Percentiles rank a stretch among this genome's conserved stretches.
phyloP scores from a whole-genome alignment of 2,888 invertebrate genomes.

The Melanargia galathea region DNA sequence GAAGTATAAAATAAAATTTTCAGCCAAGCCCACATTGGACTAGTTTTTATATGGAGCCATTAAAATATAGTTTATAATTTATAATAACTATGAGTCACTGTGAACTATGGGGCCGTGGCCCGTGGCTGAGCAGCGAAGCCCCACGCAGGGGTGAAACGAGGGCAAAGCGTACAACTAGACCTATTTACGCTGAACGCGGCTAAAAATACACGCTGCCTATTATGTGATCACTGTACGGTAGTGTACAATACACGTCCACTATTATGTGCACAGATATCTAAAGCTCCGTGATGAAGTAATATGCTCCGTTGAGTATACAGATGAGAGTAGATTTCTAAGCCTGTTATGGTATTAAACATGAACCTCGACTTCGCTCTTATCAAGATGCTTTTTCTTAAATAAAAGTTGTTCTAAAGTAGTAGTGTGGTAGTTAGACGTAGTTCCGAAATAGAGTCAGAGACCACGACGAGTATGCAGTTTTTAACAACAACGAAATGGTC shows the following conservation, averaged over 20 bases:
- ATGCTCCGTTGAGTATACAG: background rate
- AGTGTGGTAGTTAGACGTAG: no score
- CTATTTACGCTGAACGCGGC: constrained; percentile 42
- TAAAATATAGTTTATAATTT: background rate
- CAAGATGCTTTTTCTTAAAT: no score
- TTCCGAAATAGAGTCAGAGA: no score
- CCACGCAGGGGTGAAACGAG: constrained; percentile 60
- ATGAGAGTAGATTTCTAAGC: background rate
- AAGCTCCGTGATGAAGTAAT: background rate
- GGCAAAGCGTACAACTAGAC: constrained; percentile 51
- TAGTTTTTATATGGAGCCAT: no score
- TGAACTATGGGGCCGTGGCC: background rate
- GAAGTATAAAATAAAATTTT: no score
- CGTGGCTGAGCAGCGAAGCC: constrained; percentile 49
- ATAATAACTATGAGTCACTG: constrained; percentile 11
- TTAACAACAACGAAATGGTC: no score
- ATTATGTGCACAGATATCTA: background rate
- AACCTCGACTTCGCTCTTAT: no score
- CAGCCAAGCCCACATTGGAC: no score
- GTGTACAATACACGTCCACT: background rate
- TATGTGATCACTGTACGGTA: background rate
- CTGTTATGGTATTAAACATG: no score
- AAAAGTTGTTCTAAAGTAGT: no score
- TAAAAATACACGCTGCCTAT: constrained; percentile 29
- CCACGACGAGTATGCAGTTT: no score